A percentile compares a stretch with the other conserved stretches of the same genome.
These are phyloP conservation scores for Nipponia nippon DNA, from an alignment of 2,113 vertebrate species.

Conservation along the genomic window DNA sequence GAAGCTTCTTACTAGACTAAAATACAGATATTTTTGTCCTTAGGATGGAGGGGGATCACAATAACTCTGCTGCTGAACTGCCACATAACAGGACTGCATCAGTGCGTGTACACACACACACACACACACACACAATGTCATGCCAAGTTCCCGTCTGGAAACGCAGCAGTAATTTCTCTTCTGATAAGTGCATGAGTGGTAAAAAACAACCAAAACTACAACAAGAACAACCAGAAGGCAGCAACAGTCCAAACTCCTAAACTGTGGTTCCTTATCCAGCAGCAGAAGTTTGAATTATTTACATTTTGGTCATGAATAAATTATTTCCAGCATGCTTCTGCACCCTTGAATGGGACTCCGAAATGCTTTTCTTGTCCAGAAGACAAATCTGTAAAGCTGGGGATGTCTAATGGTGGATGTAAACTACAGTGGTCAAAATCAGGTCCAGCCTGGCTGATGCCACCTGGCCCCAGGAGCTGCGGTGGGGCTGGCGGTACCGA, in stretches of 20 bases:
- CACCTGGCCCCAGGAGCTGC: background rate
- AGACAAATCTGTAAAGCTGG: too few relatives aligned
- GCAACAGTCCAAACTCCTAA: background rate
- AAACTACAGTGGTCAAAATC: too few relatives aligned
- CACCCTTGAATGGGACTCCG: background rate
- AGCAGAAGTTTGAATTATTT: background rate
- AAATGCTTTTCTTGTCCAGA: background rate
- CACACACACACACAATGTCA: background rate
- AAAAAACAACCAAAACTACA: background rate
- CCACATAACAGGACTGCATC: background rate
- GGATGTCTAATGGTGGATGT: background rate
- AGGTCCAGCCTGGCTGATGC: background rate
- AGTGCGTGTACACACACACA: rapidly evolving
- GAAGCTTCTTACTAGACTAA: background rate
- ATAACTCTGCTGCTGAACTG: background rate
- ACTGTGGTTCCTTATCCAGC: background rate
- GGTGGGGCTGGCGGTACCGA: rapidly evolving
- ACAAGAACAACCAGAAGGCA: background rate
- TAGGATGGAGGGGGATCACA: background rate
- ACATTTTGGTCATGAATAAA: background rate
- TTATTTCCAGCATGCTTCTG: background rate
- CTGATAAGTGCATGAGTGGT: background rate
- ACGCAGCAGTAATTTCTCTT: background rate
- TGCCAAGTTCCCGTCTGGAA: background rate
- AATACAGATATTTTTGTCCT: background rate